Base-by-base conservation (phyloP, 2,797 vertebrate species). In the Syncerus caffer region DNA sequence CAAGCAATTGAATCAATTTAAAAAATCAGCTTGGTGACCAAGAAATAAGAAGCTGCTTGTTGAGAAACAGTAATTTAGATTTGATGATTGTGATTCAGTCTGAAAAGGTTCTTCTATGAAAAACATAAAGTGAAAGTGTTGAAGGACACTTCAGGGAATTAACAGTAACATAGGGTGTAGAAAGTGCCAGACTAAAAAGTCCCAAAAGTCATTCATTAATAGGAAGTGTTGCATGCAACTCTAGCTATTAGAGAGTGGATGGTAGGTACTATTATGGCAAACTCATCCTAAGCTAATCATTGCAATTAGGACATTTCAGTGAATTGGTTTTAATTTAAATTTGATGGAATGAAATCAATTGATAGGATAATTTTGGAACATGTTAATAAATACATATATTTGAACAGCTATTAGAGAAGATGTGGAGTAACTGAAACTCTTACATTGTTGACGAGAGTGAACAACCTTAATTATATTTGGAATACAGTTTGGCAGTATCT, bases 1-100 rank as follows among this genome's bases (percentile, higher is more conserved):
- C 60, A 93, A 92, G 42, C 97, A 96, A 94, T 79, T 79, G 57
- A 97, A 90, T 84, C 92, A 90, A 88, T 79, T 94, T 55, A 92
- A 97, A 76, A 95, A 62, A 97, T 57, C 76, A 6, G 27, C 64
- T 91, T 31, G 19, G 57, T 95, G 92, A 90, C 71, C 93, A 93
- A 58, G 25, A 90, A 96, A 92, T 84, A 96, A 88, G 57, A 91
- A 95, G 31, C 53, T 55, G 15, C 51, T 95, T 91, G 45, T 47
- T 89, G 83, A 97, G 58, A 91, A 96, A 93, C 45, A 95, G 79
- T 80, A 64, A 89, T 74, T 96, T 90, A 90, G 76, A 89, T 76
- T 79, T 82, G 74, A 76, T 86, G 13, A 51, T 42, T 86, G 27
- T 84, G 58, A 93, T 34, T 89, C 15, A 71, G 34, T 84, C 58